Evolutionary conservation across 2,797 vertebrate species (phyloP), one percentile per base, ranked within the genome.

Genomic region (Intellagama lesueurii): DNA sequence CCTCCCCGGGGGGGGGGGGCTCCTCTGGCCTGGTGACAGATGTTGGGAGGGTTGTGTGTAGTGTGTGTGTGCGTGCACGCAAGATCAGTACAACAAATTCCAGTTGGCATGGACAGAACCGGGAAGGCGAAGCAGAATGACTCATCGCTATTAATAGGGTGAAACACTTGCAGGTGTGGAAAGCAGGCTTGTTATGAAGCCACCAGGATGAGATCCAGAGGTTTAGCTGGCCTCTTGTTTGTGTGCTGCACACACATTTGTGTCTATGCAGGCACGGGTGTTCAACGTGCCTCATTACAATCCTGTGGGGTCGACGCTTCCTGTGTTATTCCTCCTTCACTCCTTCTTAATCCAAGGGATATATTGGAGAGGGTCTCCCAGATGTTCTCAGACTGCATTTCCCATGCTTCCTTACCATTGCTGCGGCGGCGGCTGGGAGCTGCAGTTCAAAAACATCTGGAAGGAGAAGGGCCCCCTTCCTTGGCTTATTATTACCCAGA

Each of bases 61-160:
- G n/a, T 75, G 72, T 64, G 12, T 8, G 66, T 56, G 35, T 79
- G 24, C 30, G 14, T 66, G 12, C 6, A 32, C 26, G 56, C n/a
- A 19, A 52, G 26, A 40, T 16, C 24, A 17, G 16, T 1, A 12
- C 12, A 49, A 7, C 30, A 12, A n/a, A 26, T 19, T 40, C 72
- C 79, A 82, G 11, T 26, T 89, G 76, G 83, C 77, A 22, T 17
- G 40, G 19, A 76, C 9, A 14, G 26, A 3, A 22, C 4, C 19
- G 19, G 40, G 22, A 83, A 28, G 12, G 12, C 75, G n/a, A 14
- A 81, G 8, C 49, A 66, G 40, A 56, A 44, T 77, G 85, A 83
- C 47, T 89, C 83, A 90, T 11, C 11, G 70, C 60, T 87, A 77
- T 90, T 83, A 86, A 77, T 83, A 86, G 89, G 26, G 56, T 14